Evolutionary conservation across 2,797 vertebrate genomes (phyloP).

Genomic region (Coranthus polyacanthus): DNA sequence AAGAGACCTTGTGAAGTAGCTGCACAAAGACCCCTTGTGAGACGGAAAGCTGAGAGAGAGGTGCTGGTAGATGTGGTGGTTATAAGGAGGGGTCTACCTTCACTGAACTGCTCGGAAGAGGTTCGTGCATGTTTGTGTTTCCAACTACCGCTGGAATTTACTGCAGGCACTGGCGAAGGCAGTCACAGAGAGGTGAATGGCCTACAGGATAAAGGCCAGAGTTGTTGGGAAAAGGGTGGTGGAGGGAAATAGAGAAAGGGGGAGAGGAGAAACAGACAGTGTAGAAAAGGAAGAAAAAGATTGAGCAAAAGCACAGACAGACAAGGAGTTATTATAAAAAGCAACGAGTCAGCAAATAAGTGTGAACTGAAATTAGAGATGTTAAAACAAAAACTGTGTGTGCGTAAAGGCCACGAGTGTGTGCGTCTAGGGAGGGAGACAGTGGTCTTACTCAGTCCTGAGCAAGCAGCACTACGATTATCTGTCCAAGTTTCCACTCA

Average conservation of each 20-base stretch:
- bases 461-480: constrained; percentile 77
- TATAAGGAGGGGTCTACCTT: constrained; percentile 56
- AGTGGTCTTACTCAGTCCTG: constrained; percentile 84
- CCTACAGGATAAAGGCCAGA: constrained; percentile 77
- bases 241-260: constrained; percentile 30
- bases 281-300: constrained; percentile 46
- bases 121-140: constrained; percentile 86
- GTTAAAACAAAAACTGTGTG: constrained; percentile 67
- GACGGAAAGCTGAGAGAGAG: constrained; percentile 46
- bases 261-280: constrained; percentile 32
- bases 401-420: constrained; percentile 19
- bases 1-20: constrained; percentile 48
- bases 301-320: constrained; percentile 24
- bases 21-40: constrained; percentile 70
- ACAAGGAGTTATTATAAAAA: constrained; percentile 65
- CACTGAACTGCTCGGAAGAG: constrained; percentile 61
- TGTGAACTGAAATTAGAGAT: constrained; percentile 67
- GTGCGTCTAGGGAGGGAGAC: constrained; percentile 62
- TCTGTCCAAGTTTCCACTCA: constrained; percentile 86
- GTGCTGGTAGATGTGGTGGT: constrained; percentile 17
- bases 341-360: constrained; percentile 64
- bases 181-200: constrained; percentile 74
- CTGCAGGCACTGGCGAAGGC: constrained; percentile 76
- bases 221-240: constrained; percentile 70
- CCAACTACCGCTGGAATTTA: constrained; percentile 87